phyloP scores from a whole-genome alignment of 2,797 vertebrate species.

The Knipowitschia caucasica region DNA sequence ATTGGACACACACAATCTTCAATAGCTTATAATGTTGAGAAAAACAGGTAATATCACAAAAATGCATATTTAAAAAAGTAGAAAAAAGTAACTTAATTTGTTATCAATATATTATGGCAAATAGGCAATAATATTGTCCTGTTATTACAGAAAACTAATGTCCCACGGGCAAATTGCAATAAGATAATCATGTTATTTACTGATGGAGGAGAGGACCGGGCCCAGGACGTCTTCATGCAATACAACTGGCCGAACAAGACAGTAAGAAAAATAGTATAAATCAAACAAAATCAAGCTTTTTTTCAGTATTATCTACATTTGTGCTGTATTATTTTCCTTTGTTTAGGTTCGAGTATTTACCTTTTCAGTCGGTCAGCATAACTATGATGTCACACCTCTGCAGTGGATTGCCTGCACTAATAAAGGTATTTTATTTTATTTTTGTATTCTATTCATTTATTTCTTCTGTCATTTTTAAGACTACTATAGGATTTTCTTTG shows the following conservation, averaged over 20 bases:
- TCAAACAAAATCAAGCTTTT: not conserved
- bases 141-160: slow-evolving; percentile 81
- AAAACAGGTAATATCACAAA: too few species aligned
- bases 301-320: not conserved
- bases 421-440: slow-evolving; percentile 88
- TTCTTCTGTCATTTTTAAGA: too few species aligned
- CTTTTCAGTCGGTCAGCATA: slow-evolving; percentile 98
- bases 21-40: too few species aligned
- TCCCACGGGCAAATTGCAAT: slow-evolving; percentile 96
- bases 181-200: slow-evolving; percentile 99
- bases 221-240: slow-evolving; percentile 96
- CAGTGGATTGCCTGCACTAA: slow-evolving; percentile 99
- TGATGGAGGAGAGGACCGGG: slow-evolving; percentile 93
- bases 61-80: too few species aligned
- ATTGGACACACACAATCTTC: too few species aligned
- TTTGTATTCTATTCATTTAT: too few species aligned
- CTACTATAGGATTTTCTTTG: too few species aligned
- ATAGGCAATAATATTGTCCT: not conserved
- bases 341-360: slow-evolving; percentile 94
- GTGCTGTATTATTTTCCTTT: not conserved
- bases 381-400: slow-evolving; percentile 95
- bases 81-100: too few species aligned
- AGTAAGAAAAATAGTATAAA: slow-evolving; percentile 53
- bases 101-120: too few species aligned
- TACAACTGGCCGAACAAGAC: slow-evolving; percentile 99